A percentile compares a stretch with the other conserved stretches of the same genome.
These are phyloP conservation scores for Himalopsyche tibetana DNA, from an alignment of 2,888 invertebrate genomes.

Conservation along the genomic window DNA sequence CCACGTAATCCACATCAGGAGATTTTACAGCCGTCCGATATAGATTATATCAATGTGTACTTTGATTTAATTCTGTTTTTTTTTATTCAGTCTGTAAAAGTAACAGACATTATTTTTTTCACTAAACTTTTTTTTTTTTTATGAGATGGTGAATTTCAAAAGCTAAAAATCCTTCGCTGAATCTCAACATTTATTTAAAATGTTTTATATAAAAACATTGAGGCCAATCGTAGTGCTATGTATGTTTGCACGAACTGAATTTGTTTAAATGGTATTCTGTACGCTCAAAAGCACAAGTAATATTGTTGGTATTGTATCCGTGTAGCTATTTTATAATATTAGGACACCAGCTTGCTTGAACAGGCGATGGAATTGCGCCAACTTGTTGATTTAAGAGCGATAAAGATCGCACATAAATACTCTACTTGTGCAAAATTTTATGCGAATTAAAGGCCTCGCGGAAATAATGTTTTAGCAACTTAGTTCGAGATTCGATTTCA, in stretches of 20 bases:
- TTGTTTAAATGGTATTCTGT: slow-evolving; percentile 10
- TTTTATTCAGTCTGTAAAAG: no score
- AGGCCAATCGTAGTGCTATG: not conserved
- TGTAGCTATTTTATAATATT: slow-evolving; percentile 33
- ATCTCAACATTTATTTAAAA: not conserved
- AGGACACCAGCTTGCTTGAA: slow-evolving; percentile 38
- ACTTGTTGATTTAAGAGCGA: slow-evolving; percentile 43
- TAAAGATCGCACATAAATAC: slow-evolving; percentile 35
- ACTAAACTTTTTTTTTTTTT: no score
- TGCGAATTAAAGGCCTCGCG: not conserved
- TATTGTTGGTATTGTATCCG: slow-evolving; percentile 45
- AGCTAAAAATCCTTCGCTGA: no score
- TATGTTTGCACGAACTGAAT: not conserved
- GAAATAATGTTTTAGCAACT: not conserved
- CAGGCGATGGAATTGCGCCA: slow-evolving; percentile 43
- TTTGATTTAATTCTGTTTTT: no score
- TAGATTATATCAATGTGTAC: no score
- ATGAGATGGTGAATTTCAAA: no score
- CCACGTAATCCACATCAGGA: no score
- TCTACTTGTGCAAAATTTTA: slow-evolving; percentile 7
- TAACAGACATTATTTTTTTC: no score
- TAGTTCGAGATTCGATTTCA: no score
- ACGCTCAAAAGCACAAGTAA: slow-evolving; percentile 42
- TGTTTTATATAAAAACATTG: not conserved
- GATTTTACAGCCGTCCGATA: no score